A percentile compares a stretch with the other conserved stretches of the same genome.
phyloP scores from a whole-genome alignment of 1,140 invertebrate genomes.

The Holcopasites calliopsidis region DNA sequence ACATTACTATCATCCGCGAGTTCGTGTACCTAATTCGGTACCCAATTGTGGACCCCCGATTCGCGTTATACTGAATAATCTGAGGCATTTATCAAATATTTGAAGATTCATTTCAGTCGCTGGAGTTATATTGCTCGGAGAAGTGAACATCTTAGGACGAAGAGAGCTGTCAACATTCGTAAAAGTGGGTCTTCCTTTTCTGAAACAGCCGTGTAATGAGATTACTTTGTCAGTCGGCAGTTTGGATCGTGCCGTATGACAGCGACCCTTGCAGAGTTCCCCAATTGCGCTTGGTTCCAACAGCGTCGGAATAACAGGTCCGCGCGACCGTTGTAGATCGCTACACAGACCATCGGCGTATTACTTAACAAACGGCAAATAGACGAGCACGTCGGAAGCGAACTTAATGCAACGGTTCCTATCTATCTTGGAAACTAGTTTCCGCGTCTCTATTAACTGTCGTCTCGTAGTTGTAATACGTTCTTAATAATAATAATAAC shows the following conservation, averaged over 20 bases:
- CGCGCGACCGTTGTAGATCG: neutral
- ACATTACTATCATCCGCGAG: neutral
- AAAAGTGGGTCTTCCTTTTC: neutral
- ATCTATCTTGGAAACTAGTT: slow-evolving; percentile 55
- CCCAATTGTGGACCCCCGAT: neutral
- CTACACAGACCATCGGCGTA: neutral
- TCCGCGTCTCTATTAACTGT: slow-evolving; percentile 26
- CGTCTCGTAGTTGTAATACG: slow-evolving; percentile 8
- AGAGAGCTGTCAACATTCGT: neutral
- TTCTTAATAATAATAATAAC: too few species aligned
- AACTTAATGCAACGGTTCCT: slow-evolving; percentile 45
- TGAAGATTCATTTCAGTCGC: neutral
- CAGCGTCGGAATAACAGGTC: neutral
- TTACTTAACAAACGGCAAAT: slow-evolving; percentile 59
- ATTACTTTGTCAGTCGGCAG: neutral
- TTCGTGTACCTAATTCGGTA: neutral
- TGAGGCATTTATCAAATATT: neutral
- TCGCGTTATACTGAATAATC: neutral
- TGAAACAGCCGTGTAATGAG: neutral
- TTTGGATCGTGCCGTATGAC: neutral
- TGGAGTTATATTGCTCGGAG: too few species aligned
- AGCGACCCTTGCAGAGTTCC: too few species aligned
- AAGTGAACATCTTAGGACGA: too few species aligned
- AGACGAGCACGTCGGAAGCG: slow-evolving; percentile 35
- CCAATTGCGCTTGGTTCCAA: neutral